phyloP scores from a whole-genome alignment of 2,113 vertebrate genomes.

The Aspiorhynchus laticeps region DNA sequence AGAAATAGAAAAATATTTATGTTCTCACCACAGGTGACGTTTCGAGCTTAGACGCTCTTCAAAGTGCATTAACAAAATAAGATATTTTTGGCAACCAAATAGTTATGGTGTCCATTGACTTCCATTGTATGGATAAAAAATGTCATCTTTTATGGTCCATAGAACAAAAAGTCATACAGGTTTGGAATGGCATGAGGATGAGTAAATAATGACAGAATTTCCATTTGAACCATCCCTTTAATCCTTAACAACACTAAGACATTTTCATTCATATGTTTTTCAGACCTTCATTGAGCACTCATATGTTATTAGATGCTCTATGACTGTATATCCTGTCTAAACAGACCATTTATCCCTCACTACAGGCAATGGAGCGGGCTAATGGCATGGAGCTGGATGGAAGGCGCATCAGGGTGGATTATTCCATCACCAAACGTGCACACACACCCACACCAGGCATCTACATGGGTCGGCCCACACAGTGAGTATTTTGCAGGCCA shows the following conservation, averaged over 20 bases:
- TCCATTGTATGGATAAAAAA: background rate
- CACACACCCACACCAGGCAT: constrained; percentile 93
- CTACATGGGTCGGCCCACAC: constrained; percentile 92
- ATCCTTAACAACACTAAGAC: background rate
- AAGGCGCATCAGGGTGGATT: constrained; percentile 89
- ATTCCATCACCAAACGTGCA: constrained; percentile 92
- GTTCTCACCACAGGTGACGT: too few species aligned
- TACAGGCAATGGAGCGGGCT: constrained; percentile 90
- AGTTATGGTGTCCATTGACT: background rate
- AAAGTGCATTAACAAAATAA: background rate
- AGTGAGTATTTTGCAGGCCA: constrained; percentile 76
- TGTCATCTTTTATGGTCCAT: background rate
- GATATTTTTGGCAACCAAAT: background rate
- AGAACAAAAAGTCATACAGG: background rate
- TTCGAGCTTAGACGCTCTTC: too few species aligned
- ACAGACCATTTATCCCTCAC: constrained; percentile 16
- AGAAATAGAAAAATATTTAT: too few species aligned
- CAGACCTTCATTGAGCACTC: background rate
- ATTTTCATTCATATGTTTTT: background rate
- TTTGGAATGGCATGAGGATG: background rate
- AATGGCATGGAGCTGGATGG: constrained; percentile 95
- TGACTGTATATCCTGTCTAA: background rate
- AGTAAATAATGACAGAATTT: background rate
- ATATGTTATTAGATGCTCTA: background rate
- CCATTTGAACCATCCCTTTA: background rate